These are phyloP conservation scores for human DNA, from an alignment of 2,113 vertebrate genomes.

Conservation along the genomic window GRCh38 chr7:109987501-109988000, in stretches of 20 bases:
- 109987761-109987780: neutral
- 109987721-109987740: neutral
- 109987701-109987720: neutral
- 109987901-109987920: neutral
- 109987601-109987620: neutral
- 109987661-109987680: neutral
- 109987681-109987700: neutral
- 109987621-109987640: neutral
- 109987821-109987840: neutral
- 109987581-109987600: neutral
- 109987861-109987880: neutral
- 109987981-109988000: neutral
- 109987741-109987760: neutral
- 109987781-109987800: neutral
- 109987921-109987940: neutral
- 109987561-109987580: neutral
- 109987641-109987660: neutral
- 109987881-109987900: neutral
- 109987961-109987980: neutral
- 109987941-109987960: neutral
- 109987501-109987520: neutral
- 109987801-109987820: neutral
- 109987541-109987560: neutral
- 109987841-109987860: neutral
- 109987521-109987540: neutral